phyloP scores from a whole-genome alignment of 1,140 invertebrate genomes.

The Apis dorsata region DNA sequence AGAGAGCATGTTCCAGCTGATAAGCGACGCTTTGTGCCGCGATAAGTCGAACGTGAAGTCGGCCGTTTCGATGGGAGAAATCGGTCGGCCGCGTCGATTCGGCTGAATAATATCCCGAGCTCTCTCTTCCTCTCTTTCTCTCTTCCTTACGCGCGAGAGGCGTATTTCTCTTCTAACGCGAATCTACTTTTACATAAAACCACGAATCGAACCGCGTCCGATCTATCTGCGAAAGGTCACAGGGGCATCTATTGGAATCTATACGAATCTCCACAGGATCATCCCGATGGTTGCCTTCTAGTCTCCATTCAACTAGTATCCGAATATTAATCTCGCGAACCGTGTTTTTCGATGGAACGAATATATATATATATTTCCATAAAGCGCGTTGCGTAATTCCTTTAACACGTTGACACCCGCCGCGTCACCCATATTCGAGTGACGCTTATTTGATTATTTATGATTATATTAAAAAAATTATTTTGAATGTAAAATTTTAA shows the following conservation, averaged over 20 bases:
- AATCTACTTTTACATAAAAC: not conserved
- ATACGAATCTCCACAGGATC: not conserved
- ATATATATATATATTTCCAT: not conserved
- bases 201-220: not conserved
- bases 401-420: no score
- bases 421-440: no score
- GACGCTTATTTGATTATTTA: no score
- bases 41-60: constrained; percentile 28
- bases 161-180: no score
- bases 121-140: not conserved
- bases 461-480: no score
- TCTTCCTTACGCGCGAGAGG: not conserved
- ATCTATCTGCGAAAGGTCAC: constrained; percentile 1
- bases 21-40: constrained; percentile 20
- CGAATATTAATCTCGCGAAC: not conserved
- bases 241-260: not conserved
- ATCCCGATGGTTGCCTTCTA: not conserved
- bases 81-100: not conserved
- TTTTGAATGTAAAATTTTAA: no score
- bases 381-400: not conserved
- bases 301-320: not conserved
- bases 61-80: constrained; percentile 1
- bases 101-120: not conserved
- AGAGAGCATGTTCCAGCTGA: not conserved
- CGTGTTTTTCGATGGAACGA: not conserved